phyloP scores from a whole-genome alignment of 64 coral and sea anemone genomes.

The Pachyseris speciosa region DNA sequence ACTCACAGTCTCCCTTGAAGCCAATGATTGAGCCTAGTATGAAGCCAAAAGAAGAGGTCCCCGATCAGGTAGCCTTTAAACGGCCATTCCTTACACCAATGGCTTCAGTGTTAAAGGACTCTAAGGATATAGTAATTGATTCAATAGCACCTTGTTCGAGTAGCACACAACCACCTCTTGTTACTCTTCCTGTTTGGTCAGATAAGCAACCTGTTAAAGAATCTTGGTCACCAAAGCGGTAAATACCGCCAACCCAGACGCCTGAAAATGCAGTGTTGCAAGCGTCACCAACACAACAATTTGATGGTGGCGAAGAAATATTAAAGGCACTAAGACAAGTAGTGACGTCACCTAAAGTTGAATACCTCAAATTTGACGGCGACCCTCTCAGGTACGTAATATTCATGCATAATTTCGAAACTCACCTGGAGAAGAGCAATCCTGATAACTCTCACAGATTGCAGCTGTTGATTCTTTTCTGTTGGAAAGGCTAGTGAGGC shows the following conservation, averaged over 20 bases:
- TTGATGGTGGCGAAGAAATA: not conserved
- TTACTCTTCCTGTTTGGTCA: not conserved
- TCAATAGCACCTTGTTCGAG: not conserved
- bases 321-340: not conserved
- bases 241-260: not conserved
- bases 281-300: not conserved
- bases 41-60: too few species aligned
- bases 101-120: not conserved
- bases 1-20: not conserved
- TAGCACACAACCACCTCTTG: too few species aligned
- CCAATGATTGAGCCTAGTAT: not conserved
- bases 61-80: too few species aligned
- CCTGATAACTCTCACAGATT: not conserved
- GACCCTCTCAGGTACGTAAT: not conserved
- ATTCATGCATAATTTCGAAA: constrained; percentile 42
- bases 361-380: not conserved
- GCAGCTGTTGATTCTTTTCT: not conserved
- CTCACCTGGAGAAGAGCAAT: not conserved
- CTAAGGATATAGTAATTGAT: not conserved
- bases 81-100: too few species aligned
- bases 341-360: not conserved
- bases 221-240: not conserved
- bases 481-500: not conserved
- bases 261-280: not conserved
- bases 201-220: not conserved